Percentiles rank a stretch among this genome's conserved stretches.
Evolutionary conservation across 2,888 invertebrate genomes (phyloP).

Genomic region (Eledona agricola): DNA sequence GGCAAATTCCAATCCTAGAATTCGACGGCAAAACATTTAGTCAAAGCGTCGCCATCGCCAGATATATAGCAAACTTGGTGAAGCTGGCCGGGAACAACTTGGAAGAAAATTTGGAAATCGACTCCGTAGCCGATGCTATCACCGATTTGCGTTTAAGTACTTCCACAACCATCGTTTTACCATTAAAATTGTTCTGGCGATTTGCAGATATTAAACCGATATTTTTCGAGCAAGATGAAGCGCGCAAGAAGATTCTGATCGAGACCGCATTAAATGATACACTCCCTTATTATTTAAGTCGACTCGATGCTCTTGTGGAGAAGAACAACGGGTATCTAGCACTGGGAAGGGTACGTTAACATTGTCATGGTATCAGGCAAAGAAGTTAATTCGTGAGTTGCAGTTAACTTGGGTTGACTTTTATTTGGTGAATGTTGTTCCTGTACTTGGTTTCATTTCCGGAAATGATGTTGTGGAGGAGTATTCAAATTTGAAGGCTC

Average conservation of each 20-base stretch:
- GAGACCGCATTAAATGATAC: slow-evolving; percentile 62
- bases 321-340: slow-evolving; percentile 69
- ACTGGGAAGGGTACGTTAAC: slow-evolving; percentile 58
- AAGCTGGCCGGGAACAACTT: slow-evolving; percentile 66
- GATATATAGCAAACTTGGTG: slow-evolving; percentile 71
- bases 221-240: slow-evolving; percentile 65
- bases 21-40: slow-evolving; percentile 69
- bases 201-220: slow-evolving; percentile 64
- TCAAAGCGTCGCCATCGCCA: slow-evolving; percentile 69
- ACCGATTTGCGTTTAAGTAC: slow-evolving; percentile 69
- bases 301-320: slow-evolving; percentile 66
- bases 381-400: slow-evolving; percentile 22
- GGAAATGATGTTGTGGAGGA: slow-evolving; percentile 43
- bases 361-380: not conserved
- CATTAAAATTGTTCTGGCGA: not conserved
- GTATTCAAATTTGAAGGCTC: slow-evolving; percentile 40
- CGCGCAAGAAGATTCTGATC: slow-evolving; percentile 60
- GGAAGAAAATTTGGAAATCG: slow-evolving; percentile 71
- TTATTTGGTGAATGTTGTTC: slow-evolving; percentile 65
- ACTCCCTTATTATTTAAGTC: slow-evolving; percentile 67
- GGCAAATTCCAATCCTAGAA: slow-evolving; percentile 71
- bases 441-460: slow-evolving; percentile 30
- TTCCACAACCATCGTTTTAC: not conserved
- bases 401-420: slow-evolving; percentile 72
- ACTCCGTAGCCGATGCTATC: slow-evolving; percentile 69